Percentiles rank a stretch among this genome's conserved stretches.
phyloP scores from a whole-genome alignment of 53 echinoderm and acorn worm species.

The Crossaster papposus region DNA sequence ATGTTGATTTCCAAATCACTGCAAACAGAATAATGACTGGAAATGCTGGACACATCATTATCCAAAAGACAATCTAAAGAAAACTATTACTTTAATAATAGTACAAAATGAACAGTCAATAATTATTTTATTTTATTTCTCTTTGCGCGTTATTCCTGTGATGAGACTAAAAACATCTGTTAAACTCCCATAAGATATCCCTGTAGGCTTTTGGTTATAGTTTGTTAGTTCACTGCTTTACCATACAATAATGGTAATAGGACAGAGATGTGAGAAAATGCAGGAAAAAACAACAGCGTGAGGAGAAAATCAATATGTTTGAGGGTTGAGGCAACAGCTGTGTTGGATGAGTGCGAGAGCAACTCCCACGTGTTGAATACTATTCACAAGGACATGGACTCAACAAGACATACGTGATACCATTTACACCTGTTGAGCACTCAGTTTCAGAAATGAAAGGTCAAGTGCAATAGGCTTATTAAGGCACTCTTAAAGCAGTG shows the following conservation, averaged over 20 bases:
- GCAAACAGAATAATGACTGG: neutral
- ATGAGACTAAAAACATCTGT: conserved; percentile 38
- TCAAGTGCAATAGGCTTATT: conserved; percentile 48
- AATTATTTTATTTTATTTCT: conserved; percentile 48
- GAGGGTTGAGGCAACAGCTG: conserved; percentile 63
- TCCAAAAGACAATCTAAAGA: neutral
- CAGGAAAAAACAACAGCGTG: conserved; percentile 46
- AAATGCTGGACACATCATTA: neutral
- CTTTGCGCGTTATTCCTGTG: conserved; percentile 28
- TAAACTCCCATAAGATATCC: conserved; percentile 39
- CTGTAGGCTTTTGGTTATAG: neutral
- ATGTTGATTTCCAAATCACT: neutral
- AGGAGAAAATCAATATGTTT: conserved; percentile 62
- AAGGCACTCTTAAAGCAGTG: neutral
- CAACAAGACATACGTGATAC: conserved; percentile 6
- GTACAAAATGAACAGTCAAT: conserved; percentile 40
- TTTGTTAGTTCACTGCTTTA: conserved; percentile 30
- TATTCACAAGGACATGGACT: conserved; percentile 34
- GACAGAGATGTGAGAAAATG: conserved; percentile 40
- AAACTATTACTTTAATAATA: neutral
- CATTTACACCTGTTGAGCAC: conserved; percentile 53
- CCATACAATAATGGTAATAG: conserved; percentile 13
- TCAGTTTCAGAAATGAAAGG: conserved; percentile 57
- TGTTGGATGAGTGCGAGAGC: conserved; percentile 46
- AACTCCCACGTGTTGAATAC: conserved; percentile 45